Percentiles rank a stretch among this genome's conserved stretches.
Evolutionary conservation across 2,797 vertebrate genomes (phyloP).

Genomic region (Erpetoichthys calabaricus): DNA sequence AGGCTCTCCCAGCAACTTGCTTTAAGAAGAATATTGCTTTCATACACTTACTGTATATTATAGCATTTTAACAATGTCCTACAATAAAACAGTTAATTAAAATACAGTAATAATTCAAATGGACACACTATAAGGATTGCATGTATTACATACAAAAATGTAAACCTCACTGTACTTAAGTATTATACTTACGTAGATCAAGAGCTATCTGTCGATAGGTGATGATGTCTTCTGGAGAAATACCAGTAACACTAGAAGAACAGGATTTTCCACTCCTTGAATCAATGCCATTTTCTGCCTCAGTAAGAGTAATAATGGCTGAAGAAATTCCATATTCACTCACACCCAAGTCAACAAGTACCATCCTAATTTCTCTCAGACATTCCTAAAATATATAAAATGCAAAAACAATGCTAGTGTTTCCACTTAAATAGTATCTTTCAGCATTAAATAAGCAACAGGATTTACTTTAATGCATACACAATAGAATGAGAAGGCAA

Average conservation of each 20-base stretch:
- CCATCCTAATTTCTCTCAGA: conserved; percentile 33
- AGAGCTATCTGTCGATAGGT: conserved; percentile 49
- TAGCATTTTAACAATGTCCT: too few relatives aligned
- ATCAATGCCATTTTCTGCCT: conserved; percentile 36
- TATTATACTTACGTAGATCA: conserved; percentile 45
- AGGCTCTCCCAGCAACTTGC: too few relatives aligned
- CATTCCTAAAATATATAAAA: conserved; percentile 29
- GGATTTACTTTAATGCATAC: not conserved
- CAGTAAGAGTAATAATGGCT: conserved; percentile 38
- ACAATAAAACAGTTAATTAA: too few relatives aligned
- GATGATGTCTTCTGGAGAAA: conserved; percentile 32
- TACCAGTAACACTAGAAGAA: conserved; percentile 7
- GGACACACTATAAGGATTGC: too few relatives aligned
- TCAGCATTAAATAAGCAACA: not conserved
- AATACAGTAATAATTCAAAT: too few relatives aligned
- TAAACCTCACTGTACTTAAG: not conserved
- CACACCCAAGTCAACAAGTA: conserved; percentile 45
- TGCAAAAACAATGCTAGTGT: not conserved
- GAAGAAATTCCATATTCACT: conserved; percentile 51
- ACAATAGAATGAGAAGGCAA: not conserved
- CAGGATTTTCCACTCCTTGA: conserved; percentile 13
- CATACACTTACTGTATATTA: too few relatives aligned
- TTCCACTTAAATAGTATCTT: too few relatives aligned
- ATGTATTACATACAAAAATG: too few relatives aligned
- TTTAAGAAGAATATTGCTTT: too few relatives aligned